Evolutionary conservation across 2,113 vertebrate species (phyloP), one percentile per base, ranked within the genome.

Genomic region (Rhynchomys soricoides): DNA sequence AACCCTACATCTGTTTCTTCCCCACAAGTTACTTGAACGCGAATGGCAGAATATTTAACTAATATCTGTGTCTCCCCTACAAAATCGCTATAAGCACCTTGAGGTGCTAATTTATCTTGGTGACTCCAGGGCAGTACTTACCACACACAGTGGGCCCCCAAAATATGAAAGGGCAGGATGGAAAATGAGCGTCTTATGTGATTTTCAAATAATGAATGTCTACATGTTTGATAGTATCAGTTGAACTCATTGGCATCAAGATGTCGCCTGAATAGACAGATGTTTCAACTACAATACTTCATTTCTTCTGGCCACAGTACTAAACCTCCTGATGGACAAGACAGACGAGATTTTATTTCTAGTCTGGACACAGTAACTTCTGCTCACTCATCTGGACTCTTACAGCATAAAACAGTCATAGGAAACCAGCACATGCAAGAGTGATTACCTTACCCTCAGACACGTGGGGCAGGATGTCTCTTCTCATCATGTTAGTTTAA

Each of bases 281-380:
- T 34, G 48, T 31, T 50, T 91, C 68, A 62, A 29, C 16, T 48
- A 94, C 94, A 96, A 92, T 75, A 70, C 29, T 82, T 88, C 37
- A 48, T 92, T 82, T 62, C 82, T 79, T 50, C 7, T 52, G 82
- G 88, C n/a, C 48, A 59, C 22, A 59, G 52, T 40, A 59, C 40
- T 40, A 96, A 40, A 21, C 13, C 17, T 91, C 68, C 45, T 34
- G 57, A 59, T 37, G n/a, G 45, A 78, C 0, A 66, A 31, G 15
- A 75, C 82, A 88, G 87, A 86, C 11, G 17, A 75, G 92, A 11
- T 74, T 89, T 91, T 29, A 86, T 71, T 95, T 17, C 48, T 95
- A 96, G 43, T 57, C 19, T 86, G 10, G 13, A 93, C 19, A 57
- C 37, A 62, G 52, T 7, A 91, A 71, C 40, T 93, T 45, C 3